Evolutionary conservation across 1,140 invertebrate genomes (phyloP), one percentile per base, ranked within the genome.

Genomic region (Dreissena polymorpha): DNA sequence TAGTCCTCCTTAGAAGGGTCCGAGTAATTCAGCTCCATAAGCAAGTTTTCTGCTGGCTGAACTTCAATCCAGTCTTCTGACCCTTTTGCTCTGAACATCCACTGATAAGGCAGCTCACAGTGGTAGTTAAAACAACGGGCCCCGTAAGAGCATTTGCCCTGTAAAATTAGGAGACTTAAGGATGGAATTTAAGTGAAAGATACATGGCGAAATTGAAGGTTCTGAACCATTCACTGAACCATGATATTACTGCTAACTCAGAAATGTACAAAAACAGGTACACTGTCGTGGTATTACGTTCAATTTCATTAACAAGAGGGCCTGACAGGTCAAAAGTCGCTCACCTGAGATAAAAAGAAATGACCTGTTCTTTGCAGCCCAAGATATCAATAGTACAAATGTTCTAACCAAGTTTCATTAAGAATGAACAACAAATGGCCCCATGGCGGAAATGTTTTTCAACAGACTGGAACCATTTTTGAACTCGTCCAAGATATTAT

Each of bases 71-170:
- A 77, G 14, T 68, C 27, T 3, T 14, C 12, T 1, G 67, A 63
- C 6, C 23, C n/a, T 14, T 53, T 51, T 0, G 10, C 6, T 29
- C 25, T 77, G 25, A 51, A 77, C 50, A 51, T 39, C 75, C 75
- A 77, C 75, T 77, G 75, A n/a, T 77, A 77, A 10, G 64, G 75
- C 18, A 77, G 39, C 14, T 77, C 49, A 68, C n/a, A 23, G 39
- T 77, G 75, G 51, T 29, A 68, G 63, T 67, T 77, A 8, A 50
- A 65, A 68, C 75, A 77, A 0, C 39, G 53, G 10, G 53, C 63
- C 0, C 75, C 75, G 51, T 53, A 77, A 16, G 64, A 63, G 51
- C 75, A 77, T 3, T 50, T 39, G 27, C 25, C 65, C 18, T 65
- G 63, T 1, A 77, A 65, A 68, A 53, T 16, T 53, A 53, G 55